Evolutionary conservation across 2,888 invertebrate species (phyloP), one percentile per base, ranked within the genome.

Genomic region (Cheilosia impressa): DNA sequence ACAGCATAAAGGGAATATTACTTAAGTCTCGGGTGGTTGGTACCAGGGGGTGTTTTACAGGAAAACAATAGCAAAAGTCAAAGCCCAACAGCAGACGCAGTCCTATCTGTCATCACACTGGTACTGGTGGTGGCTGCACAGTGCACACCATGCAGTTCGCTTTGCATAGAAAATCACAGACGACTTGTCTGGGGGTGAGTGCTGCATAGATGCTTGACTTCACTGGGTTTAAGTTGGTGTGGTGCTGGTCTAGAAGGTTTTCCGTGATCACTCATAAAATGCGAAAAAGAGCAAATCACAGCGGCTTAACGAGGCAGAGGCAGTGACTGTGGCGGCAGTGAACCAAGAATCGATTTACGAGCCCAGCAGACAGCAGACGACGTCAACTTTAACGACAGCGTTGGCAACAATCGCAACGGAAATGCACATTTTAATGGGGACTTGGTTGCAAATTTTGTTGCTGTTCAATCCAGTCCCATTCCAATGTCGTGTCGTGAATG

Each of bases 161-260:
- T 76, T 76, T 85, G 84, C 80, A 76, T 85, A 71, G 63, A 79
- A 71, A 62, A 80, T 62, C 66, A 76, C 76, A 85, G 85, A 85
- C 85, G 81, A 72, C 76, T 85, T 77, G 81, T 81, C 85, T 77
- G 72, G 85, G 81, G 76, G 75, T 76, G 85, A 79, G 71, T 77
- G 62, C 53, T 58, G 47, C 47, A 47, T 47, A 47, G 41, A 62
- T 57, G 53, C 45, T 34, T 62, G 45, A 24, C 24, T 41, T 76
- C 4, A 27, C n/a, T 6, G 22, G 45, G 31, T 19, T 47, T 47
- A 47, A 47, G 7, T 47, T 47, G 17, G 17, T 17, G 41, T 41
- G 34, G 57, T 68, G 66, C n/a, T n/a, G n/a, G n/a, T n/a, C n/a
- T 22, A 34, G 69, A 50, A 34, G 47, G 60, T 65, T 52, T 78